Percentiles rank a stretch among this genome's conserved stretches.
Conservation (phyloP, 2,797 vertebrate species). For the Tragelaphus oryx region DNA sequence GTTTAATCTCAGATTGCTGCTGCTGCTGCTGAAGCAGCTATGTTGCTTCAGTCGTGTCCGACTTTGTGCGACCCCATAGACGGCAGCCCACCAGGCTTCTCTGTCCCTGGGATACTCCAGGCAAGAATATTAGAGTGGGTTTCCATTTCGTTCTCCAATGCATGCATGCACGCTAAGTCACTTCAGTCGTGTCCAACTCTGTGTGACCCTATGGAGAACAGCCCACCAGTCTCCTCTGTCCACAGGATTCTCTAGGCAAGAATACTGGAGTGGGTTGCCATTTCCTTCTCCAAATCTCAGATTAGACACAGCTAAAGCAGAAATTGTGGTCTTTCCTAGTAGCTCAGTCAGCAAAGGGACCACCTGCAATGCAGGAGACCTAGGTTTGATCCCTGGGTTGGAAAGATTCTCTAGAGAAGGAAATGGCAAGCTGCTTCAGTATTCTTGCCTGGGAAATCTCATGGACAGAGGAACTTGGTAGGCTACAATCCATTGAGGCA, state of each 20-base stretch:
- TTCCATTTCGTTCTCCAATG: neutral
- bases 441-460: neutral
- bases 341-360: neutral
- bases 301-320: neutral
- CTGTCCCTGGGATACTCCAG: neutral
- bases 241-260: neutral
- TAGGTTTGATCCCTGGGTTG: neutral
- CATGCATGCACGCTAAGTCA: too few species aligned
- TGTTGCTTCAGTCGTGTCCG: accelerated
- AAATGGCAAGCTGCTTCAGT: neutral
- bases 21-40: neutral
- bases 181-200: too few species aligned
- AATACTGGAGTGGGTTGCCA: neutral
- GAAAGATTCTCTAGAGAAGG: neutral
- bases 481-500: neutral
- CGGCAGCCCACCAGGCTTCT: neutral
- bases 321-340: neutral
- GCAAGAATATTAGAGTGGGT: neutral
- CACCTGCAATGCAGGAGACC: neutral
- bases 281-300: neutral
- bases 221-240: neutral
- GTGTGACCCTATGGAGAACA: neutral
- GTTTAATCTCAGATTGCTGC: neutral
- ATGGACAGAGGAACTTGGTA: neutral
- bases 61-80: neutral